Evolutionary conservation across 1,140 invertebrate genomes (phyloP), one percentile per base, ranked within the genome.

Genomic region (Caerostris extrusa): DNA sequence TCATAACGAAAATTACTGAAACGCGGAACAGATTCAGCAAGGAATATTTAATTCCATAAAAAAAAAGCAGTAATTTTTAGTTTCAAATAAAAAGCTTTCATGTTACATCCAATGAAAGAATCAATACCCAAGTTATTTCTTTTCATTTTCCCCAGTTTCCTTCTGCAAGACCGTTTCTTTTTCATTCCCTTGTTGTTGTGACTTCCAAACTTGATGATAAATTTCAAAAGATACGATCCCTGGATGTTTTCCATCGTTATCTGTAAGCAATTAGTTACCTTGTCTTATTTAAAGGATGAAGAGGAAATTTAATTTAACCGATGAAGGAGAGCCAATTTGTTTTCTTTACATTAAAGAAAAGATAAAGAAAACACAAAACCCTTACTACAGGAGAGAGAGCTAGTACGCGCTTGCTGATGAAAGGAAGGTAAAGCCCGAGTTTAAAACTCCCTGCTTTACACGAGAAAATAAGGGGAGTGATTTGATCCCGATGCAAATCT

Each of bases 241-340:
- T 5, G 71, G 50, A 34, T 77, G 50, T 77, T 77, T 77, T 34
- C 12, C 60, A 64, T 88, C 86, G 86, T 88, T 88, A 64, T 88
- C 86, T 53, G 50, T 2, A 64, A 64, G 86, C 86, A 88, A 88
- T 88, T 88, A 88, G 86, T 88, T 88, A 64, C 50, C 86, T 88
- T 88, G 86, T 88, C 61, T 88, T 88, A 88, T 64, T 88, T 88
- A 88, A 88, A 64, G 86, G 61, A 88, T 64, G 86, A 88, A 88
- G 61, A 64, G 86, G 34, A 88, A 88, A 88, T 88, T 88, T 88
- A 88, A 88, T 88, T 88, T 88, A 64, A 57, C 50, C 86, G 86
- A 88, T 88, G 86, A 88, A 64, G 86, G 86, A 53, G 58, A 88
- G 34, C 86, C 86, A 64, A 88, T 88, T 88, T 88, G 86, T 88